phyloP scores from a whole-genome alignment of 2,797 vertebrate genomes.

The Siniperca obscura region DNA sequence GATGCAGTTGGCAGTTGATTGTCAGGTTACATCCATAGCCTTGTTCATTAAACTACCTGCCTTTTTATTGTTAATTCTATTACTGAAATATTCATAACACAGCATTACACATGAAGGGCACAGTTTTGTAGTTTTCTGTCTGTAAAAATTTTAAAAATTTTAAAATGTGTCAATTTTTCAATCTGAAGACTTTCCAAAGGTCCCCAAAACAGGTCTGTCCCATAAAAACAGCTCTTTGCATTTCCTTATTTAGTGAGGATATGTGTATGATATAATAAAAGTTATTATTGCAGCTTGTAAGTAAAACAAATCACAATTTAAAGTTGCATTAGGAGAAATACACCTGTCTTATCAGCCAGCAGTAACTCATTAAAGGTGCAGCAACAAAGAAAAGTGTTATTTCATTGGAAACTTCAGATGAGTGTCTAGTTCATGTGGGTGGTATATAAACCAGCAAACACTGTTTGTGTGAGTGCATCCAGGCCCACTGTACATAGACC shows the following conservation, averaged over 20 bases:
- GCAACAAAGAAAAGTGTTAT: conserved; percentile 28
- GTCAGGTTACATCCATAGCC: background rate
- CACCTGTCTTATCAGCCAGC: conserved; percentile 43
- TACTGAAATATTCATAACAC: background rate
- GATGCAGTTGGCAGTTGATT: background rate
- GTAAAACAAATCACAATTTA: conserved; percentile 16
- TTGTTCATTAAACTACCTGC: background rate
- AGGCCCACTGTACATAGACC: conserved; percentile 51
- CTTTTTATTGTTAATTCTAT: background rate
- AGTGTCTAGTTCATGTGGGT: conserved; percentile 63
- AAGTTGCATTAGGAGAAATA: conserved; percentile 13
- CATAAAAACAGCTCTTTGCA: background rate
- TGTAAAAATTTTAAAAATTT: conserved; percentile 1
- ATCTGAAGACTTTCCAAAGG: background rate
- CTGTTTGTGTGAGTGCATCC: conserved; percentile 61
- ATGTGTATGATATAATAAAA: background rate
- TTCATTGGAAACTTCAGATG: conserved; percentile 51
- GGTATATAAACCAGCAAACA: conserved; percentile 55
- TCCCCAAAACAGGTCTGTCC: conserved; percentile 13
- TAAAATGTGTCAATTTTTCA: conserved; percentile 20
- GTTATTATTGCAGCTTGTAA: conserved; percentile 6
- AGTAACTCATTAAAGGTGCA: conserved; percentile 28
- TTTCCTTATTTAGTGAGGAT: conserved; percentile 17
- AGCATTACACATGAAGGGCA: background rate
- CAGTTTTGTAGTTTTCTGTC: conserved; percentile 5